phyloP scores from a whole-genome alignment of 2,888 invertebrate species.

The Stramonita haemastoma region DNA sequence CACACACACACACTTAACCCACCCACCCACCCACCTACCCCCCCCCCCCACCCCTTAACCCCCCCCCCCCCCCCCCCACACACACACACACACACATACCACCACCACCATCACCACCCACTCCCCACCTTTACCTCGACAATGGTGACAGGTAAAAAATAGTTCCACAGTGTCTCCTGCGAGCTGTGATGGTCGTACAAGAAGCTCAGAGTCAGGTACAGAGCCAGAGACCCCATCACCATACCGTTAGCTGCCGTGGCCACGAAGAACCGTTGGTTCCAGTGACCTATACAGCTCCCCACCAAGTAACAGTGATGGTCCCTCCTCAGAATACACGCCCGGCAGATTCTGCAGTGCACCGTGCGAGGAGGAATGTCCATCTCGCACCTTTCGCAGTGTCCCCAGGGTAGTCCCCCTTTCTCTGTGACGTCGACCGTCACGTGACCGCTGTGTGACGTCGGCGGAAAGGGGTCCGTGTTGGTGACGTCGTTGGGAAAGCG shows the following conservation, averaged over 20 bases:
- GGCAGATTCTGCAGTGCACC: conserved; percentile 68
- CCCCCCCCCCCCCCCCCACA: no score
- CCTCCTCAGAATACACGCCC: conserved; percentile 67
- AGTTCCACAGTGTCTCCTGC: conserved; percentile 51
- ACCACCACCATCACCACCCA: no score
- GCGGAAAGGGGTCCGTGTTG: neutral
- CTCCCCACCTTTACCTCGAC: conserved; percentile 36
- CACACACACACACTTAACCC: no score
- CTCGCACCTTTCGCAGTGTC: conserved; percentile 60
- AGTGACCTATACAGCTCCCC: conserved; percentile 65
- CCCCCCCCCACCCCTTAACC: no score
- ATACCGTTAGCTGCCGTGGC: conserved; percentile 48
- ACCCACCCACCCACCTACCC: no score
- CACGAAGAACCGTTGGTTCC: conserved; percentile 69
- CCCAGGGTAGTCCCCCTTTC: conserved; percentile 56
- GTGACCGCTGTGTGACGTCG: neutral
- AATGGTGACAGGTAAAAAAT: conserved; percentile 56
- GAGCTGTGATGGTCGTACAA: conserved; percentile 54
- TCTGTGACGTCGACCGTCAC: conserved; percentile 38
- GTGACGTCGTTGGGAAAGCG: neutral
- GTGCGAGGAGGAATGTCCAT: conserved; percentile 63
- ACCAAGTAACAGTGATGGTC: conserved; percentile 74
- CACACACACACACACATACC: no score
- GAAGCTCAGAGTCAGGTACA: conserved; percentile 54
- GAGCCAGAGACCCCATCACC: conserved; percentile 50